A percentile compares a stretch with the other conserved stretches of the same genome.
Conservation (phyloP, 1,140 invertebrate species). For the Macrotrachela quadricornifera region DNA sequence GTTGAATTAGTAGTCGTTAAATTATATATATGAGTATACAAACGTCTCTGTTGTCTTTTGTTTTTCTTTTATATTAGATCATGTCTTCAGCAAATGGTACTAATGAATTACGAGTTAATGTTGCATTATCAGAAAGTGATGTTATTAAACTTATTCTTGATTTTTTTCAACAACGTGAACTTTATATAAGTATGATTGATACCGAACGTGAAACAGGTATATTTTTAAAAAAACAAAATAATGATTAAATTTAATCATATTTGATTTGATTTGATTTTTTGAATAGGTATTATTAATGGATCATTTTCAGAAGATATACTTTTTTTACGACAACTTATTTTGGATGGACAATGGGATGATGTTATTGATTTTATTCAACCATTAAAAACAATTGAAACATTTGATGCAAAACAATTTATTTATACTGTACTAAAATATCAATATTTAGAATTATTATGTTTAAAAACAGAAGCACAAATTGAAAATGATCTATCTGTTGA, state of each 20-base stretch:
- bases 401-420: slow-evolving; percentile 44
- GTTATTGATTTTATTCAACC: slow-evolving; percentile 85
- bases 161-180: slow-evolving; percentile 66
- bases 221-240: background rate
- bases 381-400: slow-evolving; percentile 45
- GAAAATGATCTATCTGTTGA: slow-evolving; percentile 65
- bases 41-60: too few relatives aligned
- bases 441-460: slow-evolving; percentile 76
- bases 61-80: too few relatives aligned
- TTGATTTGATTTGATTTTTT: background rate
- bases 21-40: too few relatives aligned
- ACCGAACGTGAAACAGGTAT: slow-evolving; percentile 59
- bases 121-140: slow-evolving; percentile 34
- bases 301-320: slow-evolving; percentile 68
- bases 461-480: slow-evolving; percentile 59
- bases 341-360: slow-evolving; percentile 95
- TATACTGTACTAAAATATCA: slow-evolving; percentile 72
- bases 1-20: too few relatives aligned
- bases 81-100: background rate
- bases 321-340: slow-evolving; percentile 65
- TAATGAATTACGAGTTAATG: background rate
- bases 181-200: slow-evolving; percentile 55
- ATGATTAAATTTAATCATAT: background rate
- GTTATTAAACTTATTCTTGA: slow-evolving; percentile 69
- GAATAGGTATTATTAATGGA: slow-evolving; percentile 63